These are phyloP conservation scores for Arvicanthis niloticus DNA, from an alignment of 2,113 vertebrate genomes.

Conservation along the genomic window DNA sequence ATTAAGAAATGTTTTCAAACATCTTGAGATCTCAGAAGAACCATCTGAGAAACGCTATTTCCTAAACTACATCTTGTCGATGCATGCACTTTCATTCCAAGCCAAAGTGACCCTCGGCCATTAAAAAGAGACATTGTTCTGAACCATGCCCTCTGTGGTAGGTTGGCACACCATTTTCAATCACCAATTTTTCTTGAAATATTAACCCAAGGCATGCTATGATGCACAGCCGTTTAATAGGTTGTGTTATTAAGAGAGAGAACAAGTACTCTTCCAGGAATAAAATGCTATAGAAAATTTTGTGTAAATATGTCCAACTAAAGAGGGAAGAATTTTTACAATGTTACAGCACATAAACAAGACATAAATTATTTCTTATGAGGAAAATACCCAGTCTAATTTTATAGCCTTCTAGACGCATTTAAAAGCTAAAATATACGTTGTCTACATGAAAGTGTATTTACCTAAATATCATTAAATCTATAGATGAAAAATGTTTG, in stretches of 20 bases:
- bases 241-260: constrained; percentile 14
- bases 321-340: background rate
- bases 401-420: background rate
- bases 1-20: constrained; percentile 53
- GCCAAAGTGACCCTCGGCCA: background rate
- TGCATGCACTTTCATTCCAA: background rate
- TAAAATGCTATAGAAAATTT: background rate
- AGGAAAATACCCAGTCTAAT: background rate
- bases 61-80: background rate
- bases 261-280: constrained; percentile 18
- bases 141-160: background rate
- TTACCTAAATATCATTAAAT: constrained; percentile 40
- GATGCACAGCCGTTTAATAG: constrained; percentile 8
- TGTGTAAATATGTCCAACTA: background rate
- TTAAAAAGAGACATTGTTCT: constrained; percentile 49
- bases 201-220: background rate
- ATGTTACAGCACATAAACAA: constrained; percentile 15
- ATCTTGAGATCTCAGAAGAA: background rate
- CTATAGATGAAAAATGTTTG: background rate
- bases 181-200: constrained; percentile 52
- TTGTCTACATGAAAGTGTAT: background rate
- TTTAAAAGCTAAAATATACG: background rate
- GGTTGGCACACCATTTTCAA: constrained; percentile 53
- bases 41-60: background rate
- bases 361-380: constrained; percentile 11